A percentile compares a stretch with the other conserved stretches of the same genome.
Evolutionary conservation across 2,888 invertebrate species (phyloP).

Genomic region (Fabriciana adippe): DNA sequence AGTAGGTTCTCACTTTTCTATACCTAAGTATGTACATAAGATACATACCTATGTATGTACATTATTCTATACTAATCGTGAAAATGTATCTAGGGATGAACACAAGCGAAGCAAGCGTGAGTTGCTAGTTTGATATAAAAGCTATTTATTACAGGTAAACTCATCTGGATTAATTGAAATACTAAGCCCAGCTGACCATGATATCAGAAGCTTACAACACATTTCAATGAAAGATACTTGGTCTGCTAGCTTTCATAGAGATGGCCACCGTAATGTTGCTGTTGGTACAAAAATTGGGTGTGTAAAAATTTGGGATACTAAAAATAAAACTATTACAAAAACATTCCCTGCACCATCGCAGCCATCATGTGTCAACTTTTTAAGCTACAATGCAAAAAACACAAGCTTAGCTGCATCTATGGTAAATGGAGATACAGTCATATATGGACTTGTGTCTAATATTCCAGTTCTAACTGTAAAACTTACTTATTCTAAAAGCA

Average conservation of each 20-base stretch:
- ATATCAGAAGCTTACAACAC: conserved; percentile 71
- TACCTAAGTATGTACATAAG: too few relatives aligned
- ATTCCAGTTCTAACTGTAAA: conserved; percentile 72
- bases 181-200: conserved; percentile 68
- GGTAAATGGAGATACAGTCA: conserved; percentile 75
- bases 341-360: conserved; percentile 70
- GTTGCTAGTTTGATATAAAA: not conserved
- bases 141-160: conserved; percentile 66
- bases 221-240: conserved; percentile 74
- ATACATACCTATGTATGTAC: not conserved
- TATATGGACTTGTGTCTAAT: conserved; percentile 77
- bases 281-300: conserved; percentile 74
- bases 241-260: conserved; percentile 74
- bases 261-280: conserved; percentile 72
- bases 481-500: conserved; percentile 66
- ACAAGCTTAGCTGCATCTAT: conserved; percentile 74
- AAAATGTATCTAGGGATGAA: too few relatives aligned
- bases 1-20: too few relatives aligned
- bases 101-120: too few relatives aligned
- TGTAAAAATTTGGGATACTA: conserved; percentile 78
- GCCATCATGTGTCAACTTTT: conserved; percentile 63
- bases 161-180: conserved; percentile 72
- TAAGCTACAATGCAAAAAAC: conserved; percentile 77
- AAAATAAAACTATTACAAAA: conserved; percentile 71
- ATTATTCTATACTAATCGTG: not conserved